A percentile compares a stretch with the other conserved stretches of the same genome.
phyloP scores from a whole-genome alignment of 2,888 invertebrate species.

The Mimachlamys varia region DNA sequence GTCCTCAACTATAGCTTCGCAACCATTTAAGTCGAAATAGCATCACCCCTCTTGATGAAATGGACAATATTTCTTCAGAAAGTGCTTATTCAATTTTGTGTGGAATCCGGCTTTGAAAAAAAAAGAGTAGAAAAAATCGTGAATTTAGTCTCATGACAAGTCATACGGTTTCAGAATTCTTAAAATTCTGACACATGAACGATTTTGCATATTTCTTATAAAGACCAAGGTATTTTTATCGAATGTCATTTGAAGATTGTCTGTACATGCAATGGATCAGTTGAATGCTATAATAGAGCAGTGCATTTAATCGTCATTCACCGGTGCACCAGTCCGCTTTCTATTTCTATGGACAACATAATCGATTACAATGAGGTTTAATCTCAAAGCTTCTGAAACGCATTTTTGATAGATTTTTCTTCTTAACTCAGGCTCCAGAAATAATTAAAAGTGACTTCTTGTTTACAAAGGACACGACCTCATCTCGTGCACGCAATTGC shows the following conservation, averaged over 20 bases:
- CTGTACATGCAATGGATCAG: no score
- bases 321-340: no score
- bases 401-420: no score
- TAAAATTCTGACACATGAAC: not conserved
- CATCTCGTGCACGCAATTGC: no score
- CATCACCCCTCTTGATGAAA: not conserved
- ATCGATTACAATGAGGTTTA: no score
- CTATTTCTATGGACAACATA: no score
- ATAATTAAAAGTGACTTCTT: no score
- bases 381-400: no score
- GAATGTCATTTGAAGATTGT: not conserved
- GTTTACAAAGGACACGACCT: no score
- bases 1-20: not conserved
- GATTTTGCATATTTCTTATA: not conserved
- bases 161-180: not conserved
- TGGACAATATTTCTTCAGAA: not conserved
- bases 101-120: not conserved
- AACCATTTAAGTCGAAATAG: not conserved
- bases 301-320: no score
- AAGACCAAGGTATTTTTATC: not conserved
- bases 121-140: not conserved
- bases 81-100: not conserved
- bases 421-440: no score
- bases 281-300: no score
- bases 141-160: not conserved